phyloP scores from a whole-genome alignment of 1,140 invertebrate species.

The Spodoptera litura region DNA sequence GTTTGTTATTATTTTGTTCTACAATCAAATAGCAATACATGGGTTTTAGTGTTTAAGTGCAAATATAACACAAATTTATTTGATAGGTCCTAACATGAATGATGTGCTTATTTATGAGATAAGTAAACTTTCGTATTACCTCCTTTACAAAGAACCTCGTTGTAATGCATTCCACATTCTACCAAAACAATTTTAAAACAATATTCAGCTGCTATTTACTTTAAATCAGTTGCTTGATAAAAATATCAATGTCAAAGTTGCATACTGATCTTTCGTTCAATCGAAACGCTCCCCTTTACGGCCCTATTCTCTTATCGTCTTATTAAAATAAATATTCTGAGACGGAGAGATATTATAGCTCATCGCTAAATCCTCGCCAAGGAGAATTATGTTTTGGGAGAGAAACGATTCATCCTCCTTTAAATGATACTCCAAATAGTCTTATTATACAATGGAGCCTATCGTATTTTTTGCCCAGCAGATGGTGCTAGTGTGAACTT shows the following conservation, averaged over 20 bases:
- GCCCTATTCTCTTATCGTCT: slow-evolving; percentile 55
- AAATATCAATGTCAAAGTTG: not conserved
- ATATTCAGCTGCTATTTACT: too few relatives aligned
- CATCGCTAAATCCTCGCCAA: slow-evolving; percentile 43
- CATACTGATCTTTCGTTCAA: slow-evolving; percentile 36
- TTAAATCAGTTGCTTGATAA: not conserved
- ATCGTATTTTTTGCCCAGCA: too few relatives aligned
- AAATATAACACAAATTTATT: too few relatives aligned
- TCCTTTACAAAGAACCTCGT: too few relatives aligned
- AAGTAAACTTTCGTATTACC: too few relatives aligned
- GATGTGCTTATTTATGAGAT: not conserved
- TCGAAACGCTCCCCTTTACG: slow-evolving; percentile 11
- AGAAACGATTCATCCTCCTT: slow-evolving; percentile 1
- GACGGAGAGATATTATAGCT: slow-evolving; percentile 51
- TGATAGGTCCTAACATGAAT: not conserved
- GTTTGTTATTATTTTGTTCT: too few relatives aligned
- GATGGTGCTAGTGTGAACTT: too few relatives aligned
- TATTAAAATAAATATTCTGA: slow-evolving; percentile 66
- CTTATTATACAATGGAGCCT: too few relatives aligned
- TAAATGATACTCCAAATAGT: not conserved
- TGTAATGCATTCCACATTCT: too few relatives aligned
- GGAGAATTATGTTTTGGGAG: slow-evolving; percentile 39
- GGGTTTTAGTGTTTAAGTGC: too few relatives aligned
- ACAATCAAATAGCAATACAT: too few relatives aligned
- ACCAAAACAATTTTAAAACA: too few relatives aligned